Evolutionary conservation across 2,113 vertebrate species (phyloP), one percentile per base, ranked within the genome.

Genomic region (Brachionichthys hirsutus): DNA sequence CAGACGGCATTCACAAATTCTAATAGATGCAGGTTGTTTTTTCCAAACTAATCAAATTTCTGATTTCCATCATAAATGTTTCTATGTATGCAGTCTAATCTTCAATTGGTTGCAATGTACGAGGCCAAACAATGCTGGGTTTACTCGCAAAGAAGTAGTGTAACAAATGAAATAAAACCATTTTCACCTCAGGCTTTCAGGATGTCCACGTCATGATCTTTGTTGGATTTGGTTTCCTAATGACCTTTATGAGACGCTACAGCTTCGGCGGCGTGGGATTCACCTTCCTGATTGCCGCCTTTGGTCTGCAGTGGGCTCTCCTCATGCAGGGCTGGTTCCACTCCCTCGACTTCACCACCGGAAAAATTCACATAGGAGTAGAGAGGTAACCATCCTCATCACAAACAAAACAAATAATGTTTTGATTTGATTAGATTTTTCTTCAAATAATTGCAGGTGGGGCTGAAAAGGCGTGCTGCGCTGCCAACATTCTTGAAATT

Each of bases 191-290:
- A 99, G 97, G 95, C 70, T 99, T 99, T 81, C 94, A 98, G 86
- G 97, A 99, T 0, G 97, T 99, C 44, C 96, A 99, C 0, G 95
- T 95, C 78, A 99, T 99, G 97, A 94, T 99, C 78, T 98, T 99
- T 71, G 91, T 99, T 70, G 97, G 97, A 9, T 98, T 99, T 19
- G 97, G 97, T 13, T 99, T 95, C 85, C 94, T 99, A 73, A 99
- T 99, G 97, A 95, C 91, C 0, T 99, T 99, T 75, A 90, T 99
- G 82, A 94, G 96, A 75, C 93, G 93, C 46, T 98, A 99, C 0
- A 95, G 96, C 73, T 99, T 94, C 0, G 83, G 97, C 1, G 92
- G 86, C 0, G 93, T 98, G 10, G 97, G 94, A 46, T 99, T 99
- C 90, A 99, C 95, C 88, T 98, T 99, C 80, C 91, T 99, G 60